Base-by-base conservation (phyloP, 2,888 invertebrate species). In the Endotricha flammealis region DNA sequence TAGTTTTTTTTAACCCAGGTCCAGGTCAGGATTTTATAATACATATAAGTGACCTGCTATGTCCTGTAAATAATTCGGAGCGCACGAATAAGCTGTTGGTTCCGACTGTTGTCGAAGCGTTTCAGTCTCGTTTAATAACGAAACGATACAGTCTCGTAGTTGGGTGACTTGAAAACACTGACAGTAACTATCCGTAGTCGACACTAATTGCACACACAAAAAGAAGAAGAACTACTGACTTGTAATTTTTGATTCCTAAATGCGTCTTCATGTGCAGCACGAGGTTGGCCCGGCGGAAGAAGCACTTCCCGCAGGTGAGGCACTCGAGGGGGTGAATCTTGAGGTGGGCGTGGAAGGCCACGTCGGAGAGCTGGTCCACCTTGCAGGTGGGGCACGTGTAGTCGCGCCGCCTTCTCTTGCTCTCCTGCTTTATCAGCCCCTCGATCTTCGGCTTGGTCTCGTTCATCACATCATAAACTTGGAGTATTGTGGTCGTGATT, bases 241-340 rank as follows among this genome's bases (percentile, higher is more conserved):
- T 86, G 61, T 88, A 90, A 48, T 93, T 92, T 64, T 92, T 93
- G 62, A 95, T 92, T 10, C 92, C 93, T 41, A 94, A 74, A 71
- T 95, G 95, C 1, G 93, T 91, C 64, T 93, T 94, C 66, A 93
- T 88, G 66, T 95, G 95, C 25, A 94, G 74, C 31, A 92, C 91
- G 42, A 93, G 89, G 69, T 93, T 94, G 47, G 91, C 91, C 65
- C 92, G 89, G 10, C 91, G 86, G 59, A 90, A 91, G 86, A 93
- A 95, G 62, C 90, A 91, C 64, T 94, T 94, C 8, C 94, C 93
- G 62, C 95, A 95, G 10, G 93, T 91, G 42, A 91, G 89, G 53
- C 95, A 95, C 73, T 95, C 94, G 36, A 95, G 86, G 0, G 95
- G 95, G 70, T 95, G 95, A 27, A 91, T 88, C 56, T 91, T 91